Evolutionary conservation across 2,888 invertebrate species (phyloP).

Genomic region (Clostera curtula): DNA sequence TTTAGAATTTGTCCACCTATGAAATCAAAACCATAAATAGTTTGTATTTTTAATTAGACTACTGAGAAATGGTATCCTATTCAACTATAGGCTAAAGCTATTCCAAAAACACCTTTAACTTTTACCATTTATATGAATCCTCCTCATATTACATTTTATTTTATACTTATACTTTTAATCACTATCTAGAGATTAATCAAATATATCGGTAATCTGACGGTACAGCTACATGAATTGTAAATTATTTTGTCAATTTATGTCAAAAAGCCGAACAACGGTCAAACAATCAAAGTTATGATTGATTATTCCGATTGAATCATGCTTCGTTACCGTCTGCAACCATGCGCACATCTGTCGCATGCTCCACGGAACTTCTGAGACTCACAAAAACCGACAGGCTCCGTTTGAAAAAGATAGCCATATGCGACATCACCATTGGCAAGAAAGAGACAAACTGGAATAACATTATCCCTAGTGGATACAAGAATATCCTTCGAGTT

Average conservation of each 20-base stretch:
- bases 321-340: constrained; percentile 67
- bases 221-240: too few species aligned
- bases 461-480: constrained; percentile 41
- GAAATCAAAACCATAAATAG: too few species aligned
- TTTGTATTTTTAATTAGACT: too few species aligned
- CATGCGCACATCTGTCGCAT: constrained; percentile 72
- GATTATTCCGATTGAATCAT: constrained; percentile 67
- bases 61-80: too few species aligned
- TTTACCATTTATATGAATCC: too few species aligned
- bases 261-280: constrained; percentile 46
- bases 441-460: constrained; percentile 37
- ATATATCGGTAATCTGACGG: too few species aligned
- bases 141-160: too few species aligned
- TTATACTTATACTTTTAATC: too few species aligned
- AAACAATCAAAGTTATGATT: constrained; percentile 68
- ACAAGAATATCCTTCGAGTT: constrained; percentile 43
- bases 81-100: too few species aligned
- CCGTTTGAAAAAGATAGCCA: constrained; percentile 40
- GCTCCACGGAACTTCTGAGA: constrained; percentile 62
- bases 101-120: too few species aligned
- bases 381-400: constrained; percentile 63
- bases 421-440: constrained; percentile 23
- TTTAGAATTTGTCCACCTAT: too few species aligned
- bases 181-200: too few species aligned
- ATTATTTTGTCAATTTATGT: constrained; percentile 26